Evolutionary conservation across 2,797 vertebrate genomes (phyloP), one percentile per base, ranked within the genome.

Genomic region (Potorous gilbertii): DNA sequence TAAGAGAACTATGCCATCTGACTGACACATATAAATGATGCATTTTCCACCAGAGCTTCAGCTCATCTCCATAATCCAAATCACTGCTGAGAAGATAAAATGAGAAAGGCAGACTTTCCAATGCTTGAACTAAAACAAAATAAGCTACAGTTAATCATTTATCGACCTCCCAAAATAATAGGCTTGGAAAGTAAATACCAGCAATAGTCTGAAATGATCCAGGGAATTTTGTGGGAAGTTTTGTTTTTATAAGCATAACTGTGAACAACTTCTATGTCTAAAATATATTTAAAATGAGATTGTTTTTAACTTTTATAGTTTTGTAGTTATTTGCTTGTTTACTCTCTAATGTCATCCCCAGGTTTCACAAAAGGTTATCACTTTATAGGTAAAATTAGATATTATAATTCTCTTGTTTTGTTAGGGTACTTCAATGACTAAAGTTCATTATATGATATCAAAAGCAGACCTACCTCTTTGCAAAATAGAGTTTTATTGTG

Each of bases 41-140:
- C 95, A 98, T 98, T 98, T 98, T 94, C 95, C 28, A 31, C 94
- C 81, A 91, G 62, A 96, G 96, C 94, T 97, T 96, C 94, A 98
- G 90, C 94, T 98, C 93, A 97, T 98, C 97, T 98, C 97, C 97
- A 98, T 98, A 98, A 97, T 97, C 57, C 98, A 95, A 97, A 97
- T 97, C 98, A 98, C 97, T 98, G 96, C 96, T 40, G 93, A 62
- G 93, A 97, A 97, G 93, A 98, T 97, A 97, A 94, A 98, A 95
- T 92, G 96, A 97, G 95, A 97, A 91, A 95, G 56, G 55, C 10
- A 90, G 74, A 94, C 97, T 95, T 40, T 74, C 46, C 6, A 31
- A 91, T 55, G 57, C 74, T 57, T 90, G 52, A 52, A 52, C 92
- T 94, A 90, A 96, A 96, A 94, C 95, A 93, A 91, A 97, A 97